Base-by-base conservation (phyloP, 2,113 vertebrate species). In the Mobula hypostoma region DNA sequence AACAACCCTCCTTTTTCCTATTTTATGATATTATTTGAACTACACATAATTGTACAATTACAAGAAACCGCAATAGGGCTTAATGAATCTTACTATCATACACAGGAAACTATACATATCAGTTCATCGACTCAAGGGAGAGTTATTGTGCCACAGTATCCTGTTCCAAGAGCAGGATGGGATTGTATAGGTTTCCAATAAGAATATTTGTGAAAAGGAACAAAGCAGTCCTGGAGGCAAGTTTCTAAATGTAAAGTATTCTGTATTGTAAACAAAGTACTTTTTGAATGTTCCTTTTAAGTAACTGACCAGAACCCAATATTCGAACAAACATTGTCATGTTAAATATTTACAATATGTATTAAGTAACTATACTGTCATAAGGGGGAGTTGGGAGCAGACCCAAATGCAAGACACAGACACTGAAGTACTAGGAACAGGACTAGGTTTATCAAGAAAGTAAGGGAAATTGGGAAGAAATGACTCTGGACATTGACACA, bases 61-160 rank as follows among this genome's bases (percentile, higher is more conserved):
- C 63, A 68, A 36, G 19, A 29, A 48, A 24, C 36, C 68, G 74
- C 91, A 76, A 72, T 48, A 48, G 36, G 19, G 11, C 40, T 74
- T 36, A 56, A 48, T 93, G 36, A 93, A 40, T 12, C 36, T 76
- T 15, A 48, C 70, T 74, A 29, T 29, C 40, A 36, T 56, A 24
- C 21, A 74, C 70, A 93, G 91, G 70, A 93, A 93, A 74, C 70
- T 36, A 93, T 29, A 56, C 36, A 76, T 27, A 93, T 68, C 61
- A 24, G 24, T 24, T 56, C 66, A 21, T 24, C 29, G 68, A 56
- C 36, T 93, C 68, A 11, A 76, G 24, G 70, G 91, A 74, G 8
- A 27, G 68, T 74, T 93, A 7, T 24, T 72, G 21, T 14, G 91
- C 9, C 24, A 29, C 40, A 9, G 40, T 21, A 56, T 76, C 36